Base-by-base conservation (phyloP, 2,113 vertebrate genomes). In the Pantherophis guttatus region DNA sequence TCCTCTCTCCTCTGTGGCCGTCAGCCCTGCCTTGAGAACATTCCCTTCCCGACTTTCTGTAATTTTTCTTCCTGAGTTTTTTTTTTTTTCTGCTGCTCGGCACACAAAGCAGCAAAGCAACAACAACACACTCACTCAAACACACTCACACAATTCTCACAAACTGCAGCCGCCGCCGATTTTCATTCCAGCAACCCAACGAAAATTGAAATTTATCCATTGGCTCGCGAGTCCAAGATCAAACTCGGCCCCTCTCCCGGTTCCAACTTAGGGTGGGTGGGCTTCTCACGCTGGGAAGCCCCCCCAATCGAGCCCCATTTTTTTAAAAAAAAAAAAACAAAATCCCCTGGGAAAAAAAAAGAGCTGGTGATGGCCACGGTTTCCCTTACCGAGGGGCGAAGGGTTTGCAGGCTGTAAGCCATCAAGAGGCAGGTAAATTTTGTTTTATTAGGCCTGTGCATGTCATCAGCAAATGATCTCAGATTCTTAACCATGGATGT, bases 1-100 rank as follows among this genome's bases (percentile, higher is more conserved):
- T 86, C 24, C 24, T 87, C 26, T 87, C 44, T 13, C 62, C 75
- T 89, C 59, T 57, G 88, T 90, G 88, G 75, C 23, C 62, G 48
- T 90, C 88, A 29, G 19, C 39, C 39, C 53, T 86, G 70, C 55
- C 92, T 90, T 53, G 44, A 21, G 92, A 93, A 93, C 70, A 44
- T 93, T 93, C 75, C 75, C 58, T 86, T 44, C 88, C 48, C 1
- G 55, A 62, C 44, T 48, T 90, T 88, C 26, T 62, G 29, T 54
- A 0, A 12, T 91, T 54, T 54, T 33, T 87, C 50, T 15, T 53
- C 24, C 44, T 50, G 39, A 7, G 5, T 48, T 0, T 26, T 52
- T 50, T 52, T 29, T 50, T 53, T 24, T 57, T 44, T 53, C 70
- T 8, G 58, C 44, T 57, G 6, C 75, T 93, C 21, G 5, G 65